Evolutionary conservation across 2,888 invertebrate genomes (phyloP), one percentile per base, ranked within the genome.

Genomic region (Torymus texanus): DNA sequence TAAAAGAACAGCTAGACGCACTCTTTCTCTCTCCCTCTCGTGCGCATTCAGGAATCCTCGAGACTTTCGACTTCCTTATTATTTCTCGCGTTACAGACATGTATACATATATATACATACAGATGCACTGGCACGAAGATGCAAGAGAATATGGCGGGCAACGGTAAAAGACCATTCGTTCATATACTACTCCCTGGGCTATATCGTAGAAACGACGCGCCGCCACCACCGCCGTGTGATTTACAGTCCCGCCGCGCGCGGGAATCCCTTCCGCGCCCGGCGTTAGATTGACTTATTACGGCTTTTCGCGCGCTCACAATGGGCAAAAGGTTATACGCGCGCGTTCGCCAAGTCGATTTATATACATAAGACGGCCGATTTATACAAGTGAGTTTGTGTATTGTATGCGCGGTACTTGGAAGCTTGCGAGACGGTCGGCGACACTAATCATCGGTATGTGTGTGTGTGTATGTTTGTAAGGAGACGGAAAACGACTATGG

Each of bases 271-370:
- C 62, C 73, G n/a, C 29, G 16, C 21, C 58, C 41, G 53, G 63
- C 51, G 70, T 56, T 61, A 55, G 78, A 78, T 78, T 67, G 72
- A 71, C 78, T 72, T 78, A 72, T 72, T 78, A 72, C 72, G 72
- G 61, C 51, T 71, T 68, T 53, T 62, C 59, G 8, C 1, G 0
- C 24, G 16, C 51, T n/a, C 14, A 56, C 70, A 63, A 68, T 62
- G 56, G 18, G 16, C 24, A 41, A 75, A 21, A 59, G 68, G 68
- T 68, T 68, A 68, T 24, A n/a, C 18, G 41, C 18, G 18, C 29
- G 12, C 10, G 55, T 1, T 1, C 41, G 41, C 8, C 41, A 41
- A 41, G 41, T 41, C 2, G 51, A 71, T n/a, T 24, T 51, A 18
- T 61, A 13, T 21, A 21, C 61, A 8, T 41, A 41, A 8, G 51